Evolutionary conservation across 2,797 vertebrate species (phyloP).

Genomic region (Pitangus sulphuratus): DNA sequence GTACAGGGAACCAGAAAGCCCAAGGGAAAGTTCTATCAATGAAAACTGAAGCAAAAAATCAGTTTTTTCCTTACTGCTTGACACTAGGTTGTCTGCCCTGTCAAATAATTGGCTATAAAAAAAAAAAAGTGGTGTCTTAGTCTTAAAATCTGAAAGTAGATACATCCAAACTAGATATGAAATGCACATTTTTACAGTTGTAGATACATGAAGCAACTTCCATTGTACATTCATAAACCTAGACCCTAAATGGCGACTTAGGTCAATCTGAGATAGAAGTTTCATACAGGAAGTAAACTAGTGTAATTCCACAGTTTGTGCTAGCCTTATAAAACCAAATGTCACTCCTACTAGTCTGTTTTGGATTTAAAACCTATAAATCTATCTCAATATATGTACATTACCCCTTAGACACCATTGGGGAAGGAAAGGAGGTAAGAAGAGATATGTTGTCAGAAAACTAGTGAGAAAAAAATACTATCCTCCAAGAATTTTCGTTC

Average conservation of each 20-base stretch:
- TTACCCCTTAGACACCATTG: not conserved
- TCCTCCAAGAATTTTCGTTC: not conserved
- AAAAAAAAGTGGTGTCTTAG: not conserved
- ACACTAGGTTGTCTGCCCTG: not conserved
- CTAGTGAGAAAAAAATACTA: not conserved
- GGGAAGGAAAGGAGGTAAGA: not conserved
- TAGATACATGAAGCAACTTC: not conserved
- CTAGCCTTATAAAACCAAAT: not conserved
- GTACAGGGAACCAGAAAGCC: not conserved
- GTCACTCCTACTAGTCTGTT: not conserved
- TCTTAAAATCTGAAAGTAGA: not conserved
- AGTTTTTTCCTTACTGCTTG: not conserved
- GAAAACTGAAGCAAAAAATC: not conserved
- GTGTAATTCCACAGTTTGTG: not conserved
- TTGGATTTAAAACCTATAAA: not conserved
- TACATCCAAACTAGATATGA: not conserved
- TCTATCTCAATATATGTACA: not conserved
- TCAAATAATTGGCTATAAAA: not conserved
- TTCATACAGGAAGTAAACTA: not conserved
- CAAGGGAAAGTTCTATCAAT: not conserved
- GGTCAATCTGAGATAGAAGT: not conserved
- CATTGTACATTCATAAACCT: not conserved
- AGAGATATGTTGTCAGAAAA: not conserved
- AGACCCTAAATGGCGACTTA: not conserved
- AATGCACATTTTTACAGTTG: not conserved